Percentiles rank a stretch among this genome's conserved stretches.
These are phyloP conservation scores for Phoxinus dragarum DNA, from an alignment of 2,797 vertebrate species.

Conservation along the genomic window DNA sequence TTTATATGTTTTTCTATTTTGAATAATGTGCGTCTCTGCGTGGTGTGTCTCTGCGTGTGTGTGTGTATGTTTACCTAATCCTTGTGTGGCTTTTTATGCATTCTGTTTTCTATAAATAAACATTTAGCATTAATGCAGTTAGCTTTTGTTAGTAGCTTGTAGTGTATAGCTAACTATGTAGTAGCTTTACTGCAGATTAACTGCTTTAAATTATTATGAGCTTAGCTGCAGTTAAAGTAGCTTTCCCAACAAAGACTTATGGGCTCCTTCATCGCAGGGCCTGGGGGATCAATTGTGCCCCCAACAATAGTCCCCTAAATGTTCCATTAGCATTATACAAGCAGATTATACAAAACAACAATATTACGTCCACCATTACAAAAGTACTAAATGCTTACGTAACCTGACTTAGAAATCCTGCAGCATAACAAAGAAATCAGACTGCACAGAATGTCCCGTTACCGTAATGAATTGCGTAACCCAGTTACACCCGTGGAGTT, in stretches of 20 bases:
- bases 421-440: conserved; percentile 2
- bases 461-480: background rate
- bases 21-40: background rate
- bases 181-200: conserved; percentile 17
- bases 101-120: background rate
- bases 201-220: background rate
- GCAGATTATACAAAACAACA: background rate
- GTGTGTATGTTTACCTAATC: background rate
- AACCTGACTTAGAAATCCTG: conserved; percentile 25
- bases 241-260: background rate
- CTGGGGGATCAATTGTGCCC: background rate
- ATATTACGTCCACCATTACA: background rate
- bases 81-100: background rate
- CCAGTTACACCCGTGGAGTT: background rate
- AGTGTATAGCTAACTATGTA: background rate
- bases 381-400: conserved; percentile 1
- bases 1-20: background rate
- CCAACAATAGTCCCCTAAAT: background rate
- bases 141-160: conserved; percentile 4
- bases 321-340: background rate
- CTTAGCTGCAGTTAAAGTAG: background rate
- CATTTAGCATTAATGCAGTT: too few relatives aligned
- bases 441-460: background rate
- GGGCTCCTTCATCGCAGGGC: background rate
- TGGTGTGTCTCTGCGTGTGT: too few relatives aligned